A percentile compares a stretch with the other conserved stretches of the same genome.
Evolutionary conservation across 2,797 vertebrate species (phyloP).

Genomic region (Benthosema pterotum): DNA sequence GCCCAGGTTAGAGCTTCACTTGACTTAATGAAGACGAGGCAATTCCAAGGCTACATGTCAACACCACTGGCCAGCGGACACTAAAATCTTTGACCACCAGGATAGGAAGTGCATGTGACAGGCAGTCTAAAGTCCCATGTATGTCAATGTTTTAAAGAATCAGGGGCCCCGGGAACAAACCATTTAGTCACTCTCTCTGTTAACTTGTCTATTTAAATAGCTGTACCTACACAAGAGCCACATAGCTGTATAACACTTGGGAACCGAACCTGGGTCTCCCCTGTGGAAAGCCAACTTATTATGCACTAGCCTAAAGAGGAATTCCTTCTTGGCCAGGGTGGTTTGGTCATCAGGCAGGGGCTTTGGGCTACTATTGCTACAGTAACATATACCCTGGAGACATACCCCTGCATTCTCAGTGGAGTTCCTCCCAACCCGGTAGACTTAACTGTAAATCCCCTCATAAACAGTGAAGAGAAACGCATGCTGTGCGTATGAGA

Average conservation of each 20-base stretch:
- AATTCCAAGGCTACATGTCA: not conserved
- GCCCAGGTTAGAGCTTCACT: too few relatives aligned
- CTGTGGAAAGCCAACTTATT: too few relatives aligned
- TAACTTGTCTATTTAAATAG: slow-evolving; percentile 30
- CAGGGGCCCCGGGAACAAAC: slow-evolving; percentile 2
- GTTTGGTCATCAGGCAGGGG: too few relatives aligned
- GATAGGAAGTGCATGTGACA: not conserved
- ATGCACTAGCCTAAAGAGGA: too few relatives aligned
- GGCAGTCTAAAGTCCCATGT: not conserved
- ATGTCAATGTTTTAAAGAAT: slow-evolving; percentile 18
- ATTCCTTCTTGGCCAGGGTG: too few relatives aligned
- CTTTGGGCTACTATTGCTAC: too few relatives aligned
- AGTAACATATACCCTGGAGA: slow-evolving; percentile 18
- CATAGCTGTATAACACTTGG: not conserved
- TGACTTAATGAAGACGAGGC: too few relatives aligned
- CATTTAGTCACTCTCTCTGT: not conserved
- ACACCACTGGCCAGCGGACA: slow-evolving; percentile 18
- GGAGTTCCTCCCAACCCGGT: slow-evolving; percentile 5
- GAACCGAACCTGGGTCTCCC: too few relatives aligned
- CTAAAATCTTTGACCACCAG: too few relatives aligned
- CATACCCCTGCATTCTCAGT: slow-evolving; percentile 18
- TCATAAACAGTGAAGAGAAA: slow-evolving; percentile 36
- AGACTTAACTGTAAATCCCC: slow-evolving; percentile 27
- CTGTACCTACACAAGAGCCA: slow-evolving; percentile 23
- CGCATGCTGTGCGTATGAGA: slow-evolving; percentile 14